Conservation (phyloP, 2,888 invertebrate species). For the Macrosoma leucophasiata region DNA sequence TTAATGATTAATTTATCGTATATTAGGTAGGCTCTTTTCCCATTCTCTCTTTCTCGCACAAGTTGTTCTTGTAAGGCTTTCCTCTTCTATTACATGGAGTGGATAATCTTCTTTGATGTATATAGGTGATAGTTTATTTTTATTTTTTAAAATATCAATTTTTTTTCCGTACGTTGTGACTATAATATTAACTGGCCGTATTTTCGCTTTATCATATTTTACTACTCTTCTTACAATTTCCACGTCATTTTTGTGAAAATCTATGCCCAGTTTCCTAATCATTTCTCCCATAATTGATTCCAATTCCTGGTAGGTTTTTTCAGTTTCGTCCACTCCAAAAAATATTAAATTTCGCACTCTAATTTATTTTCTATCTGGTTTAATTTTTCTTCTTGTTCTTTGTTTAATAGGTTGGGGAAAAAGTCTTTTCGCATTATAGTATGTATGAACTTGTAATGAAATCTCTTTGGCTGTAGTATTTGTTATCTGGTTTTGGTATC, state of each 20-base stretch:
- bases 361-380: conserved; percentile 20
- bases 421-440: too few relatives aligned
- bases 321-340: conserved; percentile 25
- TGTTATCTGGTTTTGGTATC: too few relatives aligned
- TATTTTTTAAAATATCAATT: conserved; percentile 25
- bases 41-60: conserved; percentile 16
- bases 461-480: too few relatives aligned
- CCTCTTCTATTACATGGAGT: conserved; percentile 21
- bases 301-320: conserved; percentile 15
- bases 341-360: conserved; percentile 27
- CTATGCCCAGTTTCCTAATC: conserved; percentile 12
- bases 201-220: conserved; percentile 12
- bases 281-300: conserved; percentile 10
- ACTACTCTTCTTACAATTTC: conserved; percentile 17
- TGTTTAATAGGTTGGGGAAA: too few relatives aligned
- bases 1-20: too few relatives aligned
- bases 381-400: conserved; percentile 28
- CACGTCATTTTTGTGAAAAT: conserved; percentile 16
- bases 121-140: conserved; percentile 14
- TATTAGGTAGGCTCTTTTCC: too few relatives aligned
- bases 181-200: conserved; percentile 18
- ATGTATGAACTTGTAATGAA: too few relatives aligned
- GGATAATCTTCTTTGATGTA: conserved; percentile 26
- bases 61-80: conserved; percentile 24
- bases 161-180: conserved; percentile 19